A percentile compares a stretch with the other conserved stretches of the same genome.
Conservation (phyloP, 2,888 invertebrate species). For the Cryptocheilus praepositus region DNA sequence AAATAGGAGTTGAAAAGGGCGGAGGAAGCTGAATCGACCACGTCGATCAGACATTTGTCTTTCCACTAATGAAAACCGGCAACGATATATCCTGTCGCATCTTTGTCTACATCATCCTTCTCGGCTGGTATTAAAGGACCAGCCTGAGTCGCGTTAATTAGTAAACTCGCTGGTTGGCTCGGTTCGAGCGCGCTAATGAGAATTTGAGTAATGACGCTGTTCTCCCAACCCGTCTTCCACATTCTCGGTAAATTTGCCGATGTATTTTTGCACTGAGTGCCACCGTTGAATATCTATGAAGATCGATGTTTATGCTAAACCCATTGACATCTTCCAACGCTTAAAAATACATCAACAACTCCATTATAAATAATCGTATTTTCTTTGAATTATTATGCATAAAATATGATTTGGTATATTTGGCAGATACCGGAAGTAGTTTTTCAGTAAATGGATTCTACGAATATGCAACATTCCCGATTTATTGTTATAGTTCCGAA, state of each 20-base stretch:
- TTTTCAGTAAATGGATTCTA: no score
- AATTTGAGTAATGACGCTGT: slow-evolving; percentile 70
- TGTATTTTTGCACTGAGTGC: slow-evolving; percentile 53
- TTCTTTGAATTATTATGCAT: no score
- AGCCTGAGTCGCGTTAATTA: slow-evolving; percentile 66
- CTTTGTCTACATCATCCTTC: slow-evolving; percentile 44
- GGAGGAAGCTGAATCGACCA: slow-evolving; percentile 24
- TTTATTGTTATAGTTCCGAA: no score
- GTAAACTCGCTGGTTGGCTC: slow-evolving; percentile 66
- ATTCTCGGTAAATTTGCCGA: slow-evolving; percentile 51
- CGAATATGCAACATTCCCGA: no score
- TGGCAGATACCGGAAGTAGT: no score
- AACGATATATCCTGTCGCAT: slow-evolving; percentile 60
- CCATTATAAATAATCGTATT: no score
- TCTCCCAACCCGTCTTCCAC: slow-evolving; percentile 53
- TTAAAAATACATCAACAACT: no score
- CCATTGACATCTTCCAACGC: no score
- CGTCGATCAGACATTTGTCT: slow-evolving; percentile 56
- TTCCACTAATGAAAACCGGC: slow-evolving; percentile 59
- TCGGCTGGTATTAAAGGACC: slow-evolving; percentile 60
- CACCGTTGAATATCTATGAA: slow-evolving; percentile 31
- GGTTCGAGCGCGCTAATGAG: slow-evolving; percentile 66
- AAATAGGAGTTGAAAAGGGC: no score
- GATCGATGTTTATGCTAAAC: slow-evolving; percentile 45
- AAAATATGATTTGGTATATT: no score